Evolutionary conservation across 2,888 invertebrate genomes (phyloP).

Genomic region (Platycnemis pennipes): DNA sequence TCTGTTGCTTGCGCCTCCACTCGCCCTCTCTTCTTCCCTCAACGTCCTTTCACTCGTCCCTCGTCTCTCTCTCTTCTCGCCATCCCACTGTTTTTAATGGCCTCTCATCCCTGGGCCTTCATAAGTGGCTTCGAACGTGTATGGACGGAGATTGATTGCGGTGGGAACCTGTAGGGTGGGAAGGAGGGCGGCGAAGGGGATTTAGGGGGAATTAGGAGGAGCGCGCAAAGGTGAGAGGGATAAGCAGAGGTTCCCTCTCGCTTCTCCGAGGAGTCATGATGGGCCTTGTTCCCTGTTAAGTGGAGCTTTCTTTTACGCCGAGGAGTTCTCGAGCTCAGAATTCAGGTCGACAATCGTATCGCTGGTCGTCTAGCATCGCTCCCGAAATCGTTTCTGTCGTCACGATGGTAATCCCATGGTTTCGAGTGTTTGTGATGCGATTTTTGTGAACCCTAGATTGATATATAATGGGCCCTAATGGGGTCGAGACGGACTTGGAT

Average conservation of each 20-base stretch:
- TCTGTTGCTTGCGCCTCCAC: background rate
- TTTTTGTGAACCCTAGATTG: too few relatives aligned
- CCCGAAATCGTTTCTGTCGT: background rate
- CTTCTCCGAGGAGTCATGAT: background rate
- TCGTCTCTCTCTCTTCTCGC: background rate
- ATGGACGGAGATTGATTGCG: constrained; percentile 51
- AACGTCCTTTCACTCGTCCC: background rate
- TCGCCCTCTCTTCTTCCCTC: background rate
- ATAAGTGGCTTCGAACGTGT: constrained; percentile 14
- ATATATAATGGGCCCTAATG: too few relatives aligned
- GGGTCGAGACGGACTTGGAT: too few relatives aligned
- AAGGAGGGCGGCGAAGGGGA: too few relatives aligned
- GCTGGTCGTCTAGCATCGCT: background rate
- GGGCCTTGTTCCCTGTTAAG: background rate
- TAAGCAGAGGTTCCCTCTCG: background rate
- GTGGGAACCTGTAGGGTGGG: background rate
- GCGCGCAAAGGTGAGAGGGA: background rate
- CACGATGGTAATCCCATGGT: too few relatives aligned
- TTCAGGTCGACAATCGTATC: background rate
- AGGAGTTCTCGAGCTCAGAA: background rate
- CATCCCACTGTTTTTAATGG: constrained; percentile 55
- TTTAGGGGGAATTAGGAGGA: background rate
- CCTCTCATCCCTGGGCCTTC: constrained; percentile 38
- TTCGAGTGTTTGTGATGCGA: too few relatives aligned
- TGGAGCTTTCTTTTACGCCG: background rate